Base-by-base conservation (phyloP, 1,140 invertebrate species). In the Brachionus calyciflorus region DNA sequence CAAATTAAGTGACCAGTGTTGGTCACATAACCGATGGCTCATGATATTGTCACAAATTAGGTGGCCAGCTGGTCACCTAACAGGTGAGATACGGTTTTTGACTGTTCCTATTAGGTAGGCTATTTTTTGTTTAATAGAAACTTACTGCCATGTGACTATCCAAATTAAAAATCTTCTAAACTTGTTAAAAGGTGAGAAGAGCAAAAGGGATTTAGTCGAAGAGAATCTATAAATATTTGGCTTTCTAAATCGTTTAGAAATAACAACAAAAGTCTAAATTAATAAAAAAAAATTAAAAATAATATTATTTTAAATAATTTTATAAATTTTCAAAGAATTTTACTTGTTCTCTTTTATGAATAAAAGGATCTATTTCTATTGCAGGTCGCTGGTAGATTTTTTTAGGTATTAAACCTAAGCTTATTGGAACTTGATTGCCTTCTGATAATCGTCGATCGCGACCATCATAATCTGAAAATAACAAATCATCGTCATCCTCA, bases 211-310 rank as follows among this genome's bases (percentile, higher is more conserved):
- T 78, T 89, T 89, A 14, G 92, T 93, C 37, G 94, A 92, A 53
- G 93, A 93, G 85, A 96, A 96, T 78, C 94, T 90, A 85, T 94
- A 92, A 81, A 97, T 94, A 87, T 93, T 94, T 86, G 94, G 93
- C 85, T 94, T 95, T 65, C 90, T 94, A 21, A 73, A 73, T 10
- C 69, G 28, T 55, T 73, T 73, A 19, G 69, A 73, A 17, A 73
- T 30, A 3, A 73, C 69, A 6, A 73, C 69, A 55, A 73, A 73
- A 9, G 69, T 30, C 69, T 73, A 17, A 17, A 21, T 7, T 17
- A n/a, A n/a, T 46, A 46, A 46, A 46, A 46, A 57, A 57, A 9
- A 57, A 6, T 33, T 30, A 12, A 33, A 51, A 40, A 33, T 51
- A 30, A 26, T 48, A 46, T n/a, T 69, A 6, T 10, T 28, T 40